phyloP scores from a whole-genome alignment of 1,140 invertebrate genomes.

The Aethina tumida region DNA sequence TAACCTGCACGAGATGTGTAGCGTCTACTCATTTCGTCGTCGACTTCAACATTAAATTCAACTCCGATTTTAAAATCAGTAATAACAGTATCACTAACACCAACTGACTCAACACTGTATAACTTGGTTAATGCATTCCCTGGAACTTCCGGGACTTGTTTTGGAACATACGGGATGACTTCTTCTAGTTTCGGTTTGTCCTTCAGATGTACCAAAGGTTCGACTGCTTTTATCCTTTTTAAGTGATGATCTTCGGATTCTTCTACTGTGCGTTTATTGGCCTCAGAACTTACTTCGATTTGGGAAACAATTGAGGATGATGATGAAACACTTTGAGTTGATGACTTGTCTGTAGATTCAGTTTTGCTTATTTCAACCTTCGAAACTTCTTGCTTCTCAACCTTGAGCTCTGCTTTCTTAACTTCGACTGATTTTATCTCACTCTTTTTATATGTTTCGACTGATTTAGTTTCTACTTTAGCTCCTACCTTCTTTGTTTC shows the following conservation, averaged over 20 bases:
- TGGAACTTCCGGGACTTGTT: conserved; percentile 18
- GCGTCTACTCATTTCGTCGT: conserved; percentile 31
- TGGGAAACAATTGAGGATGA: no score
- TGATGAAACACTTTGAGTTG: not conserved
- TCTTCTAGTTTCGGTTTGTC: conserved; percentile 19
- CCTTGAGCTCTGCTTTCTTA: no score
- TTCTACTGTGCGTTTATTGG: conserved; percentile 12
- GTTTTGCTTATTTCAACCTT: not conserved
- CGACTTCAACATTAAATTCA: conserved; percentile 26
- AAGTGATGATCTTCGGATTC: conserved; percentile 16
- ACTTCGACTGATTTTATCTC: no score
- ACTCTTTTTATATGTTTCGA: conserved; percentile 9
- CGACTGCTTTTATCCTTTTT: conserved; percentile 17
- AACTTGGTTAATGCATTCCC: conserved; percentile 25
- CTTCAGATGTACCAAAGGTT: conserved; percentile 22
- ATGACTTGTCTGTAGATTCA: not conserved
- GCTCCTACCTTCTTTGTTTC: conserved; percentile 8
- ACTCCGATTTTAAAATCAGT: conserved; percentile 27
- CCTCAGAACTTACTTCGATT: no score
- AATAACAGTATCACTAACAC: conserved; percentile 15
- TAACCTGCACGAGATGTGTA: conserved; percentile 30
- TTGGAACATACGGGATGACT: conserved; percentile 17
- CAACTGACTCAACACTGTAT: conserved; percentile 21
- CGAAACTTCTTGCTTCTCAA: no score
- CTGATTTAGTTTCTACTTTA: conserved; percentile 7